Conservation (phyloP, 2,888 invertebrate genomes). For the Opisthograptis luteolata region DNA sequence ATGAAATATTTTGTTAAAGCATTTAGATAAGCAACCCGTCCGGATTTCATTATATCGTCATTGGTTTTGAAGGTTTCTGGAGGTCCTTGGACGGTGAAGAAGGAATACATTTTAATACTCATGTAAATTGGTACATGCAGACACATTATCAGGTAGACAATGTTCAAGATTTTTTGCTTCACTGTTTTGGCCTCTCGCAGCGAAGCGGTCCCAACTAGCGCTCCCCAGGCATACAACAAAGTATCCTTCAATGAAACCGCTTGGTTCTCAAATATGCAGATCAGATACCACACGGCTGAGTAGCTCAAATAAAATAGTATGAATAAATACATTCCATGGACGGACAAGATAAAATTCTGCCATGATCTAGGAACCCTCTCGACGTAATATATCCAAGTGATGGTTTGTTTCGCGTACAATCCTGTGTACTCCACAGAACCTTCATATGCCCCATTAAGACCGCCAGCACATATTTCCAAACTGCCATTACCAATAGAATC, state of each 20-base stretch:
- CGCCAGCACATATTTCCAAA: constrained; percentile 65
- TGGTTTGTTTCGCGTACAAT: constrained; percentile 54
- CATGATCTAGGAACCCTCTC: constrained; percentile 57
- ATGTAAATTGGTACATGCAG: constrained; percentile 61
- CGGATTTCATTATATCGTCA: constrained; percentile 57
- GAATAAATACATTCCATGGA: constrained; percentile 59
- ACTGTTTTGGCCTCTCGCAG: constrained; percentile 52
- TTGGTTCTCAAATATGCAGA: constrained; percentile 51
- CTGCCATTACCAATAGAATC: constrained; percentile 58
- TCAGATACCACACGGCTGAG: constrained; percentile 51
- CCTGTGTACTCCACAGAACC: constrained; percentile 67
- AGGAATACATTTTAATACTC: constrained; percentile 63
- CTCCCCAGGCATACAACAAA: constrained; percentile 61
- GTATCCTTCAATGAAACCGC: constrained; percentile 46
- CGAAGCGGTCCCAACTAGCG: constrained; percentile 56
- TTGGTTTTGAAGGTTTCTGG: constrained; percentile 55
- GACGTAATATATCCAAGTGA: constrained; percentile 62
- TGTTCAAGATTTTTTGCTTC: constrained; percentile 64
- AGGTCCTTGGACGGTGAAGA: constrained; percentile 61
- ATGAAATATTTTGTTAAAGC: constrained; percentile 53
- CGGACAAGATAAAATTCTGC: constrained; percentile 54
- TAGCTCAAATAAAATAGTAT: constrained; percentile 59
- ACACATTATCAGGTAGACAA: constrained; percentile 57
- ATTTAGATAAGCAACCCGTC: constrained; percentile 49
- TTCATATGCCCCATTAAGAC: constrained; percentile 62